phyloP scores from a whole-genome alignment of 2,888 invertebrate species.

The Cataglyphis altisquamis region DNA sequence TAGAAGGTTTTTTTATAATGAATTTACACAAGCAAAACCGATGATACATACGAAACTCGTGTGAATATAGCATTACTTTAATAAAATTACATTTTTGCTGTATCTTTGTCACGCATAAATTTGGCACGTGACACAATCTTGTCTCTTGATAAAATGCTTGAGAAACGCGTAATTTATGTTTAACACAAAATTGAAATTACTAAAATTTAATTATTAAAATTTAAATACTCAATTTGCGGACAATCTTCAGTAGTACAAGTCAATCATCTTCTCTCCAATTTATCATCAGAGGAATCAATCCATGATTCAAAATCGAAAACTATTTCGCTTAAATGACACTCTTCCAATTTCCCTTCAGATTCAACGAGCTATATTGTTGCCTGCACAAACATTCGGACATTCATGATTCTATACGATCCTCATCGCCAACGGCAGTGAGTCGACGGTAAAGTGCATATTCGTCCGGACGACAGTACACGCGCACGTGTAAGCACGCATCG shows the following conservation, averaged over 20 bases:
- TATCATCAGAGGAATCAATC: not conserved
- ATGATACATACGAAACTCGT: not conserved
- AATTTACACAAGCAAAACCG: constrained; percentile 1
- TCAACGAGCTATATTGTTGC: constrained; percentile 14
- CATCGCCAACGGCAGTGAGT: constrained; percentile 62
- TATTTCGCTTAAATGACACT: not conserved
- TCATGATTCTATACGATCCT: constrained; percentile 72
- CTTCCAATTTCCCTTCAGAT: not conserved
- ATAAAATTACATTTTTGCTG: not conserved
- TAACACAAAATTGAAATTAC: too few species aligned
- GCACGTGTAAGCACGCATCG: constrained; percentile 25
- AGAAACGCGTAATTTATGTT: not conserved
- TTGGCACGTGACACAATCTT: not conserved
- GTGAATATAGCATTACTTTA: not conserved
- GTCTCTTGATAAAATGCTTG: not conserved
- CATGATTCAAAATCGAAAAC: not conserved
- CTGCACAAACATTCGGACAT: constrained; percentile 62
- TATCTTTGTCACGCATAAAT: not conserved
- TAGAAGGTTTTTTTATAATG: constrained; percentile 2
- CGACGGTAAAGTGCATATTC: constrained; percentile 39
- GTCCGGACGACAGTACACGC: constrained; percentile 29
- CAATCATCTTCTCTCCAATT: not conserved
- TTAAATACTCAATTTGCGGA: not conserved
- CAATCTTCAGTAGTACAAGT: constrained; percentile 7
- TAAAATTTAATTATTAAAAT: not conserved